Evolutionary conservation across 1,140 invertebrate genomes (phyloP), one percentile per base, ranked within the genome.

Genomic region (Procambarus virginalis): DNA sequence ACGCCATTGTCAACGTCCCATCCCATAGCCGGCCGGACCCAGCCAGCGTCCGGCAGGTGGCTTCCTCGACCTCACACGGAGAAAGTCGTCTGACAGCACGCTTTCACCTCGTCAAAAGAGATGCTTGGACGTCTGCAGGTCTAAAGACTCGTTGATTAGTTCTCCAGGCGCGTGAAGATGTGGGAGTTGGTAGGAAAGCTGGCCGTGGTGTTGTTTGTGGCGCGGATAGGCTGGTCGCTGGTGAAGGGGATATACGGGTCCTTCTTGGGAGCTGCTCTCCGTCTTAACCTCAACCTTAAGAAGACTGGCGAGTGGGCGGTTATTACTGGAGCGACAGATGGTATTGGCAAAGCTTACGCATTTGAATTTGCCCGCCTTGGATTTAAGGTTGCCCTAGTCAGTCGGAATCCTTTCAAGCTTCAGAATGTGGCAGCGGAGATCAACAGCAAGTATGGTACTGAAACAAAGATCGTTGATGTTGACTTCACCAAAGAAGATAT

Each of bases 361-460:
- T 99, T 96, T 94, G 96, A 98, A 0, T 93, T 99, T 84, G 98
- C 98, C 0, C 94, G 95, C 64, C 95, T 95, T 91, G 98, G 98
- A 70, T 94, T 99, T 90, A 96, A 98, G 93, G 94, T 99, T 58
- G 95, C 99, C 55, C 94, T 99, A 80, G 96, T 99, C 83, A 99
- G 98, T 92, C 95, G 99, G 92, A 97, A 96, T 0, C 93, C 96
- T 92, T 94, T 95, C 3, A 99, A 99, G 94, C 94, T 99, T 17
- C 95, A 97, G 90, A 94, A 95, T 58, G 96, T 98, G 17, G 96
- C 97, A 0, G 94, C 95, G 88, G 97, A 98, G 94, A 97, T 99
- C 84, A 95, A 96, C 93, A 94, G 95, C 14, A 95, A 95, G 55
- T 97, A 96, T 93, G 95, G 96, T 81, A 97, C 99, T 0, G 95